phyloP scores from a whole-genome alignment of 2,888 invertebrate genomes.

The Heliothis peltigera region DNA sequence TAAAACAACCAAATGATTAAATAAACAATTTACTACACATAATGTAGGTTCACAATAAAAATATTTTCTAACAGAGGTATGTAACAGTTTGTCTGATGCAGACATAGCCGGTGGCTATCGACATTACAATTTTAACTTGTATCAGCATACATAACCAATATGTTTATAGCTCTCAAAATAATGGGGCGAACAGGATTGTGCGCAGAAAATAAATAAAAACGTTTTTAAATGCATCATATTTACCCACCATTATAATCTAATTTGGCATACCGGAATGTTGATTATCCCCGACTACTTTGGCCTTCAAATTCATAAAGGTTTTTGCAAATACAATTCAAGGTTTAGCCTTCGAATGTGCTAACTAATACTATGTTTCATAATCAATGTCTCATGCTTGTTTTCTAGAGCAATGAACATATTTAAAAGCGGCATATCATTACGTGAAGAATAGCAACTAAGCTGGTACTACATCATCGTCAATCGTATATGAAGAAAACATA shows the following conservation, averaged over 20 bases:
- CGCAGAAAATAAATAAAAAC: slow-evolving; percentile 62
- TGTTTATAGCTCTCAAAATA: slow-evolving; percentile 47
- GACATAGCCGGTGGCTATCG: slow-evolving; percentile 77
- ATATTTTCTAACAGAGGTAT: slow-evolving; percentile 87
- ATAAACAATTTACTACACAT: slow-evolving; percentile 90
- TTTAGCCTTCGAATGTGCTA: slow-evolving; percentile 50
- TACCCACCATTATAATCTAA: slow-evolving; percentile 75
- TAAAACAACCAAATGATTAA: slow-evolving; percentile 84
- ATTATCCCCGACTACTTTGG: slow-evolving; percentile 79
- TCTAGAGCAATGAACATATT: slow-evolving; percentile 45
- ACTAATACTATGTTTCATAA: slow-evolving; percentile 58
- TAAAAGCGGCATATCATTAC: slow-evolving; percentile 44
- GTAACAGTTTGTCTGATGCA: slow-evolving; percentile 86
- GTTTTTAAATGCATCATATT: slow-evolving; percentile 76
- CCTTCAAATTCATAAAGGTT: slow-evolving; percentile 61
- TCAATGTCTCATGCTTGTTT: slow-evolving; percentile 46
- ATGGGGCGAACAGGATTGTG: slow-evolving; percentile 48
- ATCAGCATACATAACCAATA: slow-evolving; percentile 53
- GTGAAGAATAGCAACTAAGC: slow-evolving; percentile 54
- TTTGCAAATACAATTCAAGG: slow-evolving; percentile 60
- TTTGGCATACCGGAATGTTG: slow-evolving; percentile 88
- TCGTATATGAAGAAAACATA: slow-evolving; percentile 49
- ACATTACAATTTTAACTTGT: slow-evolving; percentile 65
- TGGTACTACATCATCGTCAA: slow-evolving; percentile 52
- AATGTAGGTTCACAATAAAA: slow-evolving; percentile 90